Evolutionary conservation across 2,113 vertebrate genomes (phyloP), one percentile per base, ranked within the genome.

Genomic region (Clarias gariepinus): DNA sequence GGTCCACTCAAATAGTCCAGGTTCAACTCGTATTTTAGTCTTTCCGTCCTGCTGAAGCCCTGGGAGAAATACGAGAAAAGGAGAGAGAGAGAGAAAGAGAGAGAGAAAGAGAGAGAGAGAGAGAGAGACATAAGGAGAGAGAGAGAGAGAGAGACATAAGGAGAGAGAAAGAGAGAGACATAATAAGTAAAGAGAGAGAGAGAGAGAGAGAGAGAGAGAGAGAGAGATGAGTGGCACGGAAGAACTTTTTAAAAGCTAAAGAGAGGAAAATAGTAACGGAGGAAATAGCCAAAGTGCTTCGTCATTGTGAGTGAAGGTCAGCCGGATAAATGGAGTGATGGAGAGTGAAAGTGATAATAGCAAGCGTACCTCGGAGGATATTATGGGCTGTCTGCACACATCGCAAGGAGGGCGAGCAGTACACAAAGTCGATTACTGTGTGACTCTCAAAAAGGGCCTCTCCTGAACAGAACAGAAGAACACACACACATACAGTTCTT

Each of bases 1-100:
- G 58, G 98, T 99, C 98, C 98, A 99, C 88, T 99, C 98, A 89
- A 99, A 99, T 84, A 99, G 91, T 53, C 98, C 98, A 0, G 98
- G 98, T 92, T 99, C 98, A 4, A 99, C 91, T 0, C 97, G 95
- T 82, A 99, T 97, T 91, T 97, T 99, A 89, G 96, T 94, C 89
- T 95, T 96, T 86, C 96, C 97, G 23, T 98, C 98, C 92, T 96
- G 97, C 86, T 99, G 97, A 90, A 99, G 96, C 82, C 98, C 98
- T 99, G 92, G 41, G 33, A 58, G 28, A 85, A 1, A 66, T 4
- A 66, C 9, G 5, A 2, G 19, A 21, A 5, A 36, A 25, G 66
- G 36, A 60, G 81, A 52, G 33, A 28, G 41, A 87, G 30, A 74
- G 28, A 15, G 25, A 15, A 15, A 80, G 15, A 36, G 63, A 76